phyloP scores from a whole-genome alignment of 2,888 invertebrate genomes.

The Leuctra nigra region DNA sequence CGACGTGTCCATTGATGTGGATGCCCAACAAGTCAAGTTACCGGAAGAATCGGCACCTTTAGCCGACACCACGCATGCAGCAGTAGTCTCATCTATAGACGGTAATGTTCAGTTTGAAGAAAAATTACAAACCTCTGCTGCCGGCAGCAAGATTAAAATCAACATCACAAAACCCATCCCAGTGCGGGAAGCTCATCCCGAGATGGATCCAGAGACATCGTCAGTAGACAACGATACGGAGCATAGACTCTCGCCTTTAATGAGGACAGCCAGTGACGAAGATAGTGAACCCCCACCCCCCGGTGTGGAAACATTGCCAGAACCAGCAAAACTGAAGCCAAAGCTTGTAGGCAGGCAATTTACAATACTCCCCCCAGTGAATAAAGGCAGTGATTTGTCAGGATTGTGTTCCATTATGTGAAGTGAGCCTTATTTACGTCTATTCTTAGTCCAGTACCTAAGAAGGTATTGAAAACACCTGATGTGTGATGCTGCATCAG shows the following conservation, averaged over 20 bases:
- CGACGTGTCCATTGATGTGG: neutral
- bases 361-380: constrained; percentile 62
- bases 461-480: no score
- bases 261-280: constrained; percentile 16
- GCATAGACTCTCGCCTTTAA: neutral
- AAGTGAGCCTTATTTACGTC: no score
- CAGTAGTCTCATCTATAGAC: constrained; percentile 61
- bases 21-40: neutral
- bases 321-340: constrained; percentile 50
- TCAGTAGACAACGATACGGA: constrained; percentile 33
- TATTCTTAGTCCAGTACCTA: no score
- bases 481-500: no score
- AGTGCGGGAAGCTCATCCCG: constrained; percentile 39
- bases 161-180: constrained; percentile 67
- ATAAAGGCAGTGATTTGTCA: constrained; percentile 71
- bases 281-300: constrained; percentile 44
- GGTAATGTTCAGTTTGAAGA: constrained; percentile 66
- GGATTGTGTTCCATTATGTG: constrained; percentile 84
- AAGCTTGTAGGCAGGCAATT: constrained; percentile 57
- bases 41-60: constrained; percentile 15
- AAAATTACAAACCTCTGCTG: constrained; percentile 40
- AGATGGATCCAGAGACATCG: constrained; percentile 36
- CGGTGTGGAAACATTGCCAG: constrained; percentile 39
- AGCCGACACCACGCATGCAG: constrained; percentile 48
- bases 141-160: constrained; percentile 64